phyloP scores from a whole-genome alignment of 2,888 invertebrate species.

The Podotricha telesiphe region DNA sequence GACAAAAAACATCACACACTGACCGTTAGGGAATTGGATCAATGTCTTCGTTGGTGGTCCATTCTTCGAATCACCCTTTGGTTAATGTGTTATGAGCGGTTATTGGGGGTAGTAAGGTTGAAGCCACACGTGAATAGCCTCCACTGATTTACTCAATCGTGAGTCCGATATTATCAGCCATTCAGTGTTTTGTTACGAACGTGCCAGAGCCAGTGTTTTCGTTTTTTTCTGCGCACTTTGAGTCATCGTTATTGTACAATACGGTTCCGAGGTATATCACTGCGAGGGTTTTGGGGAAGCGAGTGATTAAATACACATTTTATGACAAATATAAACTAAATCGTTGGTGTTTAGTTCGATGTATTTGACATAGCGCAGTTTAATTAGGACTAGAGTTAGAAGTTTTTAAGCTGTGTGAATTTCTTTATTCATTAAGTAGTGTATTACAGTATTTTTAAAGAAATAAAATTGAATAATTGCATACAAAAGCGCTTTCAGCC shows the following conservation, averaged over 20 bases:
- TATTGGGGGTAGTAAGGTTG: slow-evolving; percentile 49
- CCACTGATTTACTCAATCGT: slow-evolving; percentile 78
- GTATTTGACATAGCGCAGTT: not conserved
- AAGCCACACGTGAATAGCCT: slow-evolving; percentile 64
- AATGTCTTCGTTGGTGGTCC: slow-evolving; percentile 76
- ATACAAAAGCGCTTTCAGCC: too few species aligned
- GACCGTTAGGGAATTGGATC: slow-evolving; percentile 68
- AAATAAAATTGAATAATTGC: too few species aligned
- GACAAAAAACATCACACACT: slow-evolving; percentile 52
- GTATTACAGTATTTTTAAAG: too few species aligned
- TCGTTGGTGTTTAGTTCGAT: not conserved
- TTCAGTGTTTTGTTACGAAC: slow-evolving; percentile 73
- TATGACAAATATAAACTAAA: slow-evolving; percentile 7
- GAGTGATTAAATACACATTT: slow-evolving; percentile 8
- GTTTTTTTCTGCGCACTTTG: slow-evolving; percentile 49
- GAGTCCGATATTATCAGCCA: slow-evolving; percentile 71
- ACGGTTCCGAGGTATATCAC: not conserved
- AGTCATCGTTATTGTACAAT: slow-evolving; percentile 21
- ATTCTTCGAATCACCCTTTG: slow-evolving; percentile 73
- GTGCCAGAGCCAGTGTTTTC: slow-evolving; percentile 48
- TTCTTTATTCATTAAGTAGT: too few species aligned
- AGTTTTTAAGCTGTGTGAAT: not conserved
- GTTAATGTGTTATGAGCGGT: slow-evolving; percentile 54
- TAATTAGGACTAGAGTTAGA: not conserved
- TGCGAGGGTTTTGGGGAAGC: not conserved